Evolutionary conservation across 1,140 invertebrate species (phyloP), one percentile per base, ranked within the genome.

Genomic region (Anastrepha obliqua): DNA sequence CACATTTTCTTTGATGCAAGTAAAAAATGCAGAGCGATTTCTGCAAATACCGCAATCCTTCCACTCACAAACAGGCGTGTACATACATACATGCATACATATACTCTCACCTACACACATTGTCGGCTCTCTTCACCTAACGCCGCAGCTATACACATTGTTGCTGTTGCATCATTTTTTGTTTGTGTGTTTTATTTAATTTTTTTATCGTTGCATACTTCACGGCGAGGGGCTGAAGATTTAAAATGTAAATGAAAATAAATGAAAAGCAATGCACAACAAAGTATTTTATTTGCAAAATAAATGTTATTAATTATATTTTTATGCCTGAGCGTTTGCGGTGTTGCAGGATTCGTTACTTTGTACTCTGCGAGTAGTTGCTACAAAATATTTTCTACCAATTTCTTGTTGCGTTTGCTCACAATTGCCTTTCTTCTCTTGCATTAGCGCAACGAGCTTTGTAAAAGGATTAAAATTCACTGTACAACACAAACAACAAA

Each of bases 231-330:
- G 15, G 15, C 0, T 62, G 8, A 1, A 9, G n/a, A 62, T 15
- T 47, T 20, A 15, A 8, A 74, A 74, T 44, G 2, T 74, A 47
- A n/a, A 17, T 9, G n/a, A 55, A 62, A 29, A 17, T 44, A 81
- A 55, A 81, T 55, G 20, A 58, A 81, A 55, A 67, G 64, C 47
- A 55, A 81, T 81, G 55, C 74, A 4, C 67, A 74, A 74, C 39
- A 74, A 8, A 74, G 74, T 81, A 29, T 81, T 81, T 81, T 58
- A 58, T 51, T 81, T 81, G 17, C 51, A 42, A 81, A 81, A 51
- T 81, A 81, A 81, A 81, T 81, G 74, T 81, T 81, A 81, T 81
- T 81, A 81, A 81, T 81, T 81, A 81, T 81, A 74, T 81, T 81
- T 81, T 81, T 58, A 81, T 55, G 74, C 74, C n/a, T 81, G 74